Evolutionary conservation across 2,888 invertebrate genomes (phyloP).

Genomic region (Pocota personata): DNA sequence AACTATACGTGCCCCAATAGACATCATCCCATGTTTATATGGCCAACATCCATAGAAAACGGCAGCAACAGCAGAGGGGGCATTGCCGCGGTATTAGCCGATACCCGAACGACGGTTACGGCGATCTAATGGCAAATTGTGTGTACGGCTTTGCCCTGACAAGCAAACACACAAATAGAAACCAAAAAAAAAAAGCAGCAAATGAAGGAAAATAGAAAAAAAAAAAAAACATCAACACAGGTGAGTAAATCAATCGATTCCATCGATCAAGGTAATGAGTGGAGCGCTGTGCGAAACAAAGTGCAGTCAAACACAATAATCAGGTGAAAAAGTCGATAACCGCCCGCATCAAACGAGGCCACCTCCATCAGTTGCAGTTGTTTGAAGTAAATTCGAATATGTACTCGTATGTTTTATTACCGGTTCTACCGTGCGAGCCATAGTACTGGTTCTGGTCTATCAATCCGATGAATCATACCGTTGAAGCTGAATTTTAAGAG

Average conservation of each 20-base stretch:
- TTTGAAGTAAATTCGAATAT: background rate
- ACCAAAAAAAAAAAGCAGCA: constrained; percentile 21
- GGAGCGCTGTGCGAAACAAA: constrained; percentile 54
- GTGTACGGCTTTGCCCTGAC: constrained; percentile 16
- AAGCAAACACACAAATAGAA: constrained; percentile 41
- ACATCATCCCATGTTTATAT: constrained; percentile 61
- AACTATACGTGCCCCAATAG: constrained; percentile 56
- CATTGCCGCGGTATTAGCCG: constrained; percentile 3
- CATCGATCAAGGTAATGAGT: constrained; percentile 72
- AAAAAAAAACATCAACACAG: constrained; percentile 14
- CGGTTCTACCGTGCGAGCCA: constrained; percentile 28
- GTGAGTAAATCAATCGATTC: constrained; percentile 70
- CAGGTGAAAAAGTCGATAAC: constrained; percentile 74
- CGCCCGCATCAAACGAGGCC: constrained; percentile 72
- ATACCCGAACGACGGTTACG: constrained; percentile 32
- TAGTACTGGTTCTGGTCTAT: constrained; percentile 63
- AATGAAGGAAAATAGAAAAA: constrained; percentile 20
- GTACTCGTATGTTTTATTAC: constrained; percentile 15
- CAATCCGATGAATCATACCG: constrained; percentile 58
- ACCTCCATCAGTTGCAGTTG: constrained; percentile 64
- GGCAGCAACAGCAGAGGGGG: constrained; percentile 5
- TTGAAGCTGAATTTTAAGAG: constrained; percentile 18
- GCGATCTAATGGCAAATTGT: constrained; percentile 56
- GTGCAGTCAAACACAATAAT: constrained; percentile 71
- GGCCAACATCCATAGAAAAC: constrained; percentile 57